Percentiles rank a stretch among this genome's conserved stretches.
phyloP scores from a whole-genome alignment of 2,797 vertebrate genomes.

The Rhinichthys osculus region DNA sequence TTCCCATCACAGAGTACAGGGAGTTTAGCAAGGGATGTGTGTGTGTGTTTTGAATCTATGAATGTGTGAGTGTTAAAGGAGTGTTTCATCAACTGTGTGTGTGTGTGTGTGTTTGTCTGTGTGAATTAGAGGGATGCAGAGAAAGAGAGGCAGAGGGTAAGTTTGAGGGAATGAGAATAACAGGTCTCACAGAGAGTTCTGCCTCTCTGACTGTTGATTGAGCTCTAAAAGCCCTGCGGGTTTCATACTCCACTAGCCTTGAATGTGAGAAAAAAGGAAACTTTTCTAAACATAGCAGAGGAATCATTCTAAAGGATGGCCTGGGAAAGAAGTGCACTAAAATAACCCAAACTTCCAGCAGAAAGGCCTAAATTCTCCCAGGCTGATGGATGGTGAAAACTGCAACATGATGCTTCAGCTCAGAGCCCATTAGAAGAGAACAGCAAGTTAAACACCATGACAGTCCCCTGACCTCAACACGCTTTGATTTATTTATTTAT shows the following conservation, averaged over 20 bases:
- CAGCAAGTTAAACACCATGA: constrained; percentile 35
- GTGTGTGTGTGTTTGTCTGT: constrained; percentile 39
- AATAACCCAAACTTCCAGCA: constrained; percentile 38
- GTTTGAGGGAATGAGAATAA: constrained; percentile 40
- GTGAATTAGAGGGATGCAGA: constrained; percentile 36
- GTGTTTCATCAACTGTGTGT: constrained; percentile 30
- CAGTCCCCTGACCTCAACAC: constrained; percentile 11
- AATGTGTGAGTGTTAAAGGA: constrained; percentile 24
- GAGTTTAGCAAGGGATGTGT: constrained; percentile 1
- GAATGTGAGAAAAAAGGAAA: constrained; percentile 43
- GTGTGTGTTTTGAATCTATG: constrained; percentile 24
- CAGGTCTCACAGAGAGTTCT: constrained; percentile 30
- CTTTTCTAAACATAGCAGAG: constrained; percentile 52
- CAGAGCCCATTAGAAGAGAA: constrained; percentile 39
- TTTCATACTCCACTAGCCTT: constrained; percentile 54
- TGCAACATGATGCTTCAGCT: constrained; percentile 40
- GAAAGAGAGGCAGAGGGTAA: constrained; percentile 28
- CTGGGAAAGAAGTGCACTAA: constrained; percentile 35
- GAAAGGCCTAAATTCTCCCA: constrained; percentile 27
- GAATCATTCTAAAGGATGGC: constrained; percentile 43
- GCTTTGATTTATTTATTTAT: background rate
- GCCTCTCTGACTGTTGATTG: constrained; percentile 39
- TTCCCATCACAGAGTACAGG: background rate
- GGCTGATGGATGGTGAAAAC: constrained; percentile 44
- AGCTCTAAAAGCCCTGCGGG: constrained; percentile 40